These are phyloP conservation scores for Tanytarsus gracilentus DNA, from an alignment of 2,888 invertebrate genomes.

Conservation along the genomic window DNA sequence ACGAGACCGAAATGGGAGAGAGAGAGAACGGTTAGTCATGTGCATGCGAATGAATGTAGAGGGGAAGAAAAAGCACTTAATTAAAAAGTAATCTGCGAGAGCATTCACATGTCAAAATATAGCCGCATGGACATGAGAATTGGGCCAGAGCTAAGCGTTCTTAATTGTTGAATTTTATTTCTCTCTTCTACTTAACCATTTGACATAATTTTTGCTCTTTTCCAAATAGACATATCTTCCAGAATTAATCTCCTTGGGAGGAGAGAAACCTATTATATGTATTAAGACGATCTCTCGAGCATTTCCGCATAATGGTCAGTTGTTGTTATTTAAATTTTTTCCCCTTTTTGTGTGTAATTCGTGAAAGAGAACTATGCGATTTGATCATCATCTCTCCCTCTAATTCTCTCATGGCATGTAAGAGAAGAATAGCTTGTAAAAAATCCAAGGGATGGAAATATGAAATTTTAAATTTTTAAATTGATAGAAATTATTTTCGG, in stretches of 20 bases:
- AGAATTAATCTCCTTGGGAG: not conserved
- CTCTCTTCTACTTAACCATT: not conserved
- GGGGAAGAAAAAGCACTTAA: not conserved
- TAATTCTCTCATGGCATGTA: too few species aligned
- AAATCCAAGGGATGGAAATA: too few species aligned
- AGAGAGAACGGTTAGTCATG: too few species aligned
- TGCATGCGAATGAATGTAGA: too few species aligned
- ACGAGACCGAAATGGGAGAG: not conserved
- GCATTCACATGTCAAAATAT: constrained; percentile 7
- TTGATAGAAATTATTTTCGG: too few species aligned
- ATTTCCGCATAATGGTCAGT: constrained; percentile 6
- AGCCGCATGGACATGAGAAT: not conserved
- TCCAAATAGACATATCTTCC: not conserved
- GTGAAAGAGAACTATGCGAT: too few species aligned
- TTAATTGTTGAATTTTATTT: constrained; percentile 7
- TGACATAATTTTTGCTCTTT: not conserved
- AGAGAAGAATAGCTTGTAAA: too few species aligned
- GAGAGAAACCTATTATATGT: not conserved
- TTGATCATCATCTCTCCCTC: too few species aligned
- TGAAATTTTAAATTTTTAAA: too few species aligned
- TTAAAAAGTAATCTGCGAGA: not conserved
- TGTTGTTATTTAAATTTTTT: too few species aligned
- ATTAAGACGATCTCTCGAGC: not conserved
- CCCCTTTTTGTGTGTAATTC: too few species aligned
- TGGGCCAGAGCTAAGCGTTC: not conserved